Conservation (phyloP, 2,888 invertebrate genomes). For the Neria commutata region DNA sequence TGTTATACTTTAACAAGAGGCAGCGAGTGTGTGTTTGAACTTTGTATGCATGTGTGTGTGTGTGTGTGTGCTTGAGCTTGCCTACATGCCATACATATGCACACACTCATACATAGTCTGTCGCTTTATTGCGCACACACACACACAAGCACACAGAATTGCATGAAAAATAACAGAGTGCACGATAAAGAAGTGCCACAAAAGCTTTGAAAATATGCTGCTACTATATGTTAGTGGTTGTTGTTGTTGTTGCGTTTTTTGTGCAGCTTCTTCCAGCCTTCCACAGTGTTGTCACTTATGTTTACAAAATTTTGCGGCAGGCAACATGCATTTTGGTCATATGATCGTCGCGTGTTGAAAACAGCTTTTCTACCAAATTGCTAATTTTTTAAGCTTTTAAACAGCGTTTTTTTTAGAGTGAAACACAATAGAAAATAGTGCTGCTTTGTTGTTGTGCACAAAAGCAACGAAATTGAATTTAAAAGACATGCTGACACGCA, state of each 20-base stretch:
- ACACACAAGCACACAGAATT: constrained; percentile 3
- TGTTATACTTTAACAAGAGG: neutral
- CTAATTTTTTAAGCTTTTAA: too few relatives aligned
- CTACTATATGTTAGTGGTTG: neutral
- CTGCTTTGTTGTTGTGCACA: too few relatives aligned
- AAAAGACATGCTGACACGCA: too few relatives aligned
- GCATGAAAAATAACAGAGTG: neutral
- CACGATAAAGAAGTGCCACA: neutral
- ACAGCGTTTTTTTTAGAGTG: too few relatives aligned
- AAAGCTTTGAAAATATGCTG: neutral
- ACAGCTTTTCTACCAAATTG: too few relatives aligned
- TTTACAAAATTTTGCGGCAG: neutral
- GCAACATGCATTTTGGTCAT: too few relatives aligned
- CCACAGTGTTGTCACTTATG: neutral
- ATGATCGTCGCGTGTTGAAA: too few relatives aligned
- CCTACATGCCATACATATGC: neutral
- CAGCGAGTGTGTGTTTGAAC: neutral
- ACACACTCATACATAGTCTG: neutral
- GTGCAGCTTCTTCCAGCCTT: constrained; percentile 2
- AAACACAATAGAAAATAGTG: too few relatives aligned
- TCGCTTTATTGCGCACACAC: neutral
- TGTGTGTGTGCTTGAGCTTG: neutral
- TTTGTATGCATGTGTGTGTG: neutral
- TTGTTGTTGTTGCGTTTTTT: constrained; percentile 5
- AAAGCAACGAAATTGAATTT: too few relatives aligned